A percentile compares a stretch with the other conserved stretches of the same genome.
These are phyloP conservation scores for Polyodon spathula DNA, from an alignment of 2,113 vertebrate genomes.

Conservation along the genomic window DNA sequence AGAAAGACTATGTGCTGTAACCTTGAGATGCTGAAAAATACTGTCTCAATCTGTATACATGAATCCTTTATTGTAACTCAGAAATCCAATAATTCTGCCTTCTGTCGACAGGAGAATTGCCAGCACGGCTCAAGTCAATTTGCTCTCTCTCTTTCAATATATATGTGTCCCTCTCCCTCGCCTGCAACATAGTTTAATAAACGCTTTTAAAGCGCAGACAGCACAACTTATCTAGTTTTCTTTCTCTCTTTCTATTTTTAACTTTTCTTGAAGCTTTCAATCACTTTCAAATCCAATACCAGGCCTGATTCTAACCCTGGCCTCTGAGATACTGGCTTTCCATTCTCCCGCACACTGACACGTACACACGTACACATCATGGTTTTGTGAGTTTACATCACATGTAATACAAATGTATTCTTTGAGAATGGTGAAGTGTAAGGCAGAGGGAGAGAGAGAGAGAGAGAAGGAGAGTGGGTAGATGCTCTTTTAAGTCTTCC, in stretches of 20 bases:
- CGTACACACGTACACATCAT: too few species aligned
- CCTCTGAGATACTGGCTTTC: too few species aligned
- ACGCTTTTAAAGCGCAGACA: conserved; percentile 20
- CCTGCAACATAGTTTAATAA: too few species aligned
- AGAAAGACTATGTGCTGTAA: conserved; percentile 36
- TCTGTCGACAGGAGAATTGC: too few species aligned
- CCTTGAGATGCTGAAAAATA: conserved; percentile 39
- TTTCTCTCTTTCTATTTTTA: too few species aligned
- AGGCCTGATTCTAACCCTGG: too few species aligned
- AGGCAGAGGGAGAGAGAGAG: background rate
- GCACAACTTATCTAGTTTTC: too few species aligned
- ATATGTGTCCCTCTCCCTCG: conserved; percentile 4
- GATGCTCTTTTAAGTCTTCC: background rate
- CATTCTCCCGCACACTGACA: too few species aligned
- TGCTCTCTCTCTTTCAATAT: conserved; percentile 2
- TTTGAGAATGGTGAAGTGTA: background rate
- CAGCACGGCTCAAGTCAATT: conserved; percentile 14
- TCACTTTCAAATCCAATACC: too few species aligned
- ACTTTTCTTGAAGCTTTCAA: too few species aligned
- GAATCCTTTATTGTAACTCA: conserved; percentile 38
- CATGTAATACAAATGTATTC: too few species aligned
- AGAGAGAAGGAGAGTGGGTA: background rate
- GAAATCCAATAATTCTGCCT: conserved; percentile 47
- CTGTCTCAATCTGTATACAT: conserved; percentile 40
- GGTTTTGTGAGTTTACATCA: too few species aligned